Base-by-base conservation (phyloP, 2,113 vertebrate species). In the Mugil cephalus region DNA sequence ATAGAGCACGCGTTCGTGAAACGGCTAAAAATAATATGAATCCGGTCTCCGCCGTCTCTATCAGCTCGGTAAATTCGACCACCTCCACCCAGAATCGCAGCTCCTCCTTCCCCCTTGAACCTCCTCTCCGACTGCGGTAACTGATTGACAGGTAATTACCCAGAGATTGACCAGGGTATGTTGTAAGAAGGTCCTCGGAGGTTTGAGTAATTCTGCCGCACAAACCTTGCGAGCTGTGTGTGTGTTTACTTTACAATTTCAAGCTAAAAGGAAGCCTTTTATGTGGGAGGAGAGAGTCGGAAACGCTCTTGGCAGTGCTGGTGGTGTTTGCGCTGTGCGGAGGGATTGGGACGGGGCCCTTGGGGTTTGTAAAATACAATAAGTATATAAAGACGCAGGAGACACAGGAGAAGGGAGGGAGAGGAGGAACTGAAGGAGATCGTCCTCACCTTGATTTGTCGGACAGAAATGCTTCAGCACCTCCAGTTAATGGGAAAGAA, bases 71-170 rank as follows among this genome's bases (percentile, higher is more conserved):
- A 71, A 46, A 39, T 69, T 68, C 2, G 4, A 69, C 46, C 65
- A 55, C 48, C 38, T 42, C 24, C 47, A 18, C 39, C 51, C 15
- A 21, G 7, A 7, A 10, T 63, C 40, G 19, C 45, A 40, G 53
- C 48, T 13, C 46, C 58, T 35, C 21, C 10, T 45, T 30, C 13
- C 45, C 13, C 11, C 4, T 38, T 58, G 52, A 45, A 48, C 50
- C 17, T n/a, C 54, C 10, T 2, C 55, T 68, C 9, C 34, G 43
- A 17, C 17, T 15, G 15, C 46, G 18, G 11, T 34, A 53, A 70
- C 17, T 80, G 86, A 89, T 50, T 88, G 89, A 74, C 83, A 77
- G 79, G 74, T 77, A 79, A 87, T 90, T 89, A 85, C 66, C 18
- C 1, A 0, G 14, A 69, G 66, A 81, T 60, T 83, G 82, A 82